Base-by-base conservation (phyloP, 2,797 vertebrate species). In the Myotis vivesi region DNA sequence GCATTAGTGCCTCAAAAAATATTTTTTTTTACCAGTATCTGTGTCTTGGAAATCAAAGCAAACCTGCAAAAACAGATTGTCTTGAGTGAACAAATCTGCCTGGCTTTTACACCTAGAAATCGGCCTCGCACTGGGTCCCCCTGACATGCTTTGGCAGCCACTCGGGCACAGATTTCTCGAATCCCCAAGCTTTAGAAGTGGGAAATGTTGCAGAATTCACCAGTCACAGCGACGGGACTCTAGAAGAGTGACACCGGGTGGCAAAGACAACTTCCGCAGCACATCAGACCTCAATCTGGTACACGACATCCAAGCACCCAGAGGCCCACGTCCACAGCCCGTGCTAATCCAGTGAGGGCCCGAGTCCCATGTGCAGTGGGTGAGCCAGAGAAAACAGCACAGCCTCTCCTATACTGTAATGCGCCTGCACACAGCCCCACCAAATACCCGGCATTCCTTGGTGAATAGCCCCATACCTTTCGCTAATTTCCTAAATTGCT, bases 41-140 rank as follows among this genome's bases (percentile, higher is more conserved):
- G 28, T 46, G n/a, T 94, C 95, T 96, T 92, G 92, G 80, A 97
- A 92, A 49, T 92, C 75, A 91, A 59, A 88, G 95, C 55, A 59
- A 97, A 97, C 97, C 95, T 96, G 94, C 93, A 96, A 77, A 96
- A 95, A 94, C 97, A 97, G 97, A 97, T 97, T 97, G 95, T 97
- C 95, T 96, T 96, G 93, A 96, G 96, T 94, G 97, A 97, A 94
- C 82, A 94, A 96, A 97, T 97, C 97, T 97, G 97, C 96, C 86
- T 95, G 92, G 95, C 96, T 97, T 97, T 97, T 96, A 97, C 97
- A 97, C 97, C 96, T 96, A 97, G 85, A 91, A 97, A 91, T 94
- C 87, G 85, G 97, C 97, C 97, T 91, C 87, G 13, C 66, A 8
- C 96, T 96, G 96, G 97, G 96, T 97, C 96, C 93, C 95, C 97